phyloP scores from a whole-genome alignment of 1,140 invertebrate species.

The Episyrphus balteatus region DNA sequence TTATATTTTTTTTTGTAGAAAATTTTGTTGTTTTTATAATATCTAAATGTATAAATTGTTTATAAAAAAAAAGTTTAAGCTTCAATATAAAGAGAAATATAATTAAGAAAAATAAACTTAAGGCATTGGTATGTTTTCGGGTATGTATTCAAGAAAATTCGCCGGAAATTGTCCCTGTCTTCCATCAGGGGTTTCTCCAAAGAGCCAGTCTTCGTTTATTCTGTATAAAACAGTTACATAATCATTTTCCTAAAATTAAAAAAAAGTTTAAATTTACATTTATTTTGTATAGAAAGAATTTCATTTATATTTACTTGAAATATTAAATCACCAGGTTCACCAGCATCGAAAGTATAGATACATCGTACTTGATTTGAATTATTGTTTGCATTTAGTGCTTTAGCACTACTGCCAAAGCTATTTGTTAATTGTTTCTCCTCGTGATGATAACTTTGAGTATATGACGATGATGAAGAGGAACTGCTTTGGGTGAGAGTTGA shows the following conservation, averaged over 20 bases:
- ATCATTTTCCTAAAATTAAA: slow-evolving; percentile 38
- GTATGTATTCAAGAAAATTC: slow-evolving; percentile 60
- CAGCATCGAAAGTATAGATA: slow-evolving; percentile 50
- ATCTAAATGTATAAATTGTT: too few relatives aligned
- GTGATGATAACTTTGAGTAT: too few relatives aligned
- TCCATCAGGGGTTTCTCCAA: slow-evolving; percentile 51
- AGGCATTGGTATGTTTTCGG: slow-evolving; percentile 31
- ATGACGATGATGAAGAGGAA: not conserved
- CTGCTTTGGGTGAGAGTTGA: not conserved
- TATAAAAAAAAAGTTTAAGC: too few relatives aligned
- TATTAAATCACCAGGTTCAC: slow-evolving; percentile 46
- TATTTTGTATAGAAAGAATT: not conserved
- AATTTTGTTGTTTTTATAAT: too few relatives aligned
- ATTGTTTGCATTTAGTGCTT: slow-evolving; percentile 1
- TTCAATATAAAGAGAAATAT: too few relatives aligned
- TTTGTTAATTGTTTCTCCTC: not conserved
- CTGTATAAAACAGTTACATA: slow-evolving; percentile 56
- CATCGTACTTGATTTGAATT: slow-evolving; percentile 37
- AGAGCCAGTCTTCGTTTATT: slow-evolving; percentile 72
- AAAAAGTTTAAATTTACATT: not conserved
- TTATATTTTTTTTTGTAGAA: too few relatives aligned
- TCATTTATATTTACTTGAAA: slow-evolving; percentile 39
- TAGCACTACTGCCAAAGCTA: slow-evolving; percentile 7
- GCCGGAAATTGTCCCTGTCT: slow-evolving; percentile 67
- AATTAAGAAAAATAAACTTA: too few relatives aligned